Percentiles rank a stretch among this genome's conserved stretches.
Conservation (phyloP, 2,888 invertebrate genomes). For the Prosopocoilus inquinatus region DNA sequence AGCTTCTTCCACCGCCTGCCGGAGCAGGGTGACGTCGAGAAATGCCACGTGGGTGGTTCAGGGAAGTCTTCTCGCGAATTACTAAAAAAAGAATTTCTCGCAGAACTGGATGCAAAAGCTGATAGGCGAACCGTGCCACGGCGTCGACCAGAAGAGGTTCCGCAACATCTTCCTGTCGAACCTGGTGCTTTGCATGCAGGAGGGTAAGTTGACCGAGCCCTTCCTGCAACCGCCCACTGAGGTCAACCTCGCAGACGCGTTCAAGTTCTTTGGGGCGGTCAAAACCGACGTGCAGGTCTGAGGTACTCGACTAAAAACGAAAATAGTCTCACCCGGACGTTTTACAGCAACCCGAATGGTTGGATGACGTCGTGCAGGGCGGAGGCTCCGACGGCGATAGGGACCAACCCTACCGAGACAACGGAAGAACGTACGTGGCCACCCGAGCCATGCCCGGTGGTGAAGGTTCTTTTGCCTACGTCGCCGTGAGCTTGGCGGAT, state of each 20-base stretch:
- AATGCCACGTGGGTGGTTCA: constrained; percentile 32
- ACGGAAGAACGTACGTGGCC: constrained; percentile 52
- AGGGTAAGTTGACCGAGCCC: constrained; percentile 43
- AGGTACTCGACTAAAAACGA: neutral
- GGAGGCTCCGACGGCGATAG: constrained; percentile 22
- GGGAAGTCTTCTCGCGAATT: neutral
- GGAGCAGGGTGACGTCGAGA: constrained; percentile 30
- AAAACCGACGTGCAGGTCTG: constrained; percentile 32
- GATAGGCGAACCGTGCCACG: constrained; percentile 42
- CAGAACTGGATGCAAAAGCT: constrained; percentile 48
- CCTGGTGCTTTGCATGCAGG: constrained; percentile 49
- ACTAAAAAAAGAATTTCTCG: neutral
- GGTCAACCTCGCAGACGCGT: constrained; percentile 44
- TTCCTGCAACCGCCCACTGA: constrained; percentile 44
- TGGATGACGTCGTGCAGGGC: constrained; percentile 36
- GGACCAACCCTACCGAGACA: constrained; percentile 36
- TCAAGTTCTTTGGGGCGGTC: constrained; percentile 40
- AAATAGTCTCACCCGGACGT: neutral
- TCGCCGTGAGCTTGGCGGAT: constrained; percentile 49
- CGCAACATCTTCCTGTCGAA: constrained; percentile 52
- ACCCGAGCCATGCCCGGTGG: constrained; percentile 50
- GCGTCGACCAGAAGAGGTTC: constrained; percentile 45
- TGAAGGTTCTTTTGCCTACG: constrained; percentile 51
- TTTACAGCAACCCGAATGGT: constrained; percentile 40
- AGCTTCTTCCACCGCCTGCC: constrained; percentile 35